Conservation (phyloP, 2,113 vertebrate genomes). For the Percina caprodes region DNA sequence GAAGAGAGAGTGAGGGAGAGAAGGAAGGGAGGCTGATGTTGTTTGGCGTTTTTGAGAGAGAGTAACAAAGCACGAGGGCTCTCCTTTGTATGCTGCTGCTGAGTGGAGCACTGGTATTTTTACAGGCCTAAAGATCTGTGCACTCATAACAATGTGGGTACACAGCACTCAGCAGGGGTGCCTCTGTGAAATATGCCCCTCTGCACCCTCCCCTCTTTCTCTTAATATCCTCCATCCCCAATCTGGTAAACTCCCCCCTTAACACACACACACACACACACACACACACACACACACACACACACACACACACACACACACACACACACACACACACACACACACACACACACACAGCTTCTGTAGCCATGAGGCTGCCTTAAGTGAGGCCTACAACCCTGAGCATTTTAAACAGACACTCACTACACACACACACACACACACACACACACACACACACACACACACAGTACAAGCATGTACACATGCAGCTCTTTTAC, state of each 20-base stretch:
- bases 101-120: conserved; percentile 90
- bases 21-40: conserved; percentile 74
- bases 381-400: conserved; percentile 91
- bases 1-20: conserved; percentile 7
- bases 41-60: conserved; percentile 71
- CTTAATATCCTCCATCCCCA: conserved; percentile 85
- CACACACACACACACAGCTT: conserved; percentile 37
- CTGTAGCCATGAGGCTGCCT: conserved; percentile 87
- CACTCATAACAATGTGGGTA: conserved; percentile 89
- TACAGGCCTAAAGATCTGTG: conserved; percentile 90
- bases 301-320: conserved; percentile 17
- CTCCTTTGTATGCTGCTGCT: conserved; percentile 83
- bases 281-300: conserved; percentile 81
- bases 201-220: conserved; percentile 85
- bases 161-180: conserved; percentile 91
- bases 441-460: conserved; percentile 83
- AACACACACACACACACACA: conserved; percentile 80
- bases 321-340: conserved; percentile 10
- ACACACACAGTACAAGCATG: conserved; percentile 79
- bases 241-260: conserved; percentile 84
- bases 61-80: conserved; percentile 75
- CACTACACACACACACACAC: conserved; percentile 65
- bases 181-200: conserved; percentile 90
- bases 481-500: conserved; percentile 62
- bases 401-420: conserved; percentile 85